phyloP scores from a whole-genome alignment of 2,113 vertebrate species.

The Vidua macroura region DNA sequence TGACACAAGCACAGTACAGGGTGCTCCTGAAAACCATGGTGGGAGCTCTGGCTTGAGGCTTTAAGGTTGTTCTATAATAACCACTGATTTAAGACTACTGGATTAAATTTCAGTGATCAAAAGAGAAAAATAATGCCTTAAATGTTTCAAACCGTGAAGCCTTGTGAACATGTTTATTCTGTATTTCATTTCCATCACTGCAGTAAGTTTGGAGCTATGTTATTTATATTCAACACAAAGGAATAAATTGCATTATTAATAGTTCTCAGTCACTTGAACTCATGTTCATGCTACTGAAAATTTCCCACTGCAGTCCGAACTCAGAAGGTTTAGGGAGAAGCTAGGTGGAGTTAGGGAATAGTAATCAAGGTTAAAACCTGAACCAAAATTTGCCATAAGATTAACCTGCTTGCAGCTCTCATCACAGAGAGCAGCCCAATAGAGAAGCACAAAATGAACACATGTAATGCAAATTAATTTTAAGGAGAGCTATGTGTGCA shows the following conservation, averaged over 20 bases:
- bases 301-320: background rate
- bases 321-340: background rate
- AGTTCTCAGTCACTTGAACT: background rate
- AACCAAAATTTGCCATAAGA: background rate
- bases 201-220: background rate
- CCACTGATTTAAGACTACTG: background rate
- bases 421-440: background rate
- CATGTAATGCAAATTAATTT: background rate
- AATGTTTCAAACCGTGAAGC: background rate
- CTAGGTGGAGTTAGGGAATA: background rate
- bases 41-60: background rate
- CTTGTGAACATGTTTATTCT: background rate
- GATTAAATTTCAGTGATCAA: background rate
- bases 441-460: background rate
- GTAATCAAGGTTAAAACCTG: background rate
- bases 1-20: background rate
- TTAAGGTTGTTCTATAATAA: background rate
- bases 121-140: background rate
- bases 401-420: background rate
- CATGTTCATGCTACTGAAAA: background rate
- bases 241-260: background rate
- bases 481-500: background rate
- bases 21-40: background rate
- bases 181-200: background rate
- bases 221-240: background rate